phyloP scores from a whole-genome alignment of 1,140 invertebrate genomes.

The Subanguina moxae region DNA sequence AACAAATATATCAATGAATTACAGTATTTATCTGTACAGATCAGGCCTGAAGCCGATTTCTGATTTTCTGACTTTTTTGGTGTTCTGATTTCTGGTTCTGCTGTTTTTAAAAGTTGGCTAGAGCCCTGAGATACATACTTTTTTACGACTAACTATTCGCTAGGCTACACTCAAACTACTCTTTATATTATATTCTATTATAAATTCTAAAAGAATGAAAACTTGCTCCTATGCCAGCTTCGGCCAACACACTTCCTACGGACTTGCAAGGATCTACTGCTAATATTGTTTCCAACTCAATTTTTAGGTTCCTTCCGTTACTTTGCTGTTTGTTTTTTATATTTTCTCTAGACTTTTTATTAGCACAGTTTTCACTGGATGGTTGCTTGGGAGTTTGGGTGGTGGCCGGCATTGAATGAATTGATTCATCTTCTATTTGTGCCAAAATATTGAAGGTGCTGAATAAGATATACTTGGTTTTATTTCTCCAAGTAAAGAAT shows the following conservation, averaged over 20 bases:
- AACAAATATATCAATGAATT: too few relatives aligned
- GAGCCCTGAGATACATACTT: too few relatives aligned
- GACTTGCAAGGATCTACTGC: background rate
- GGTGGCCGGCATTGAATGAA: background rate
- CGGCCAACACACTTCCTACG: slow-evolving; percentile 23
- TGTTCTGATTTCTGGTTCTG: too few relatives aligned
- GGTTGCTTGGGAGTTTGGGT: background rate
- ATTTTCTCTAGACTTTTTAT: background rate
- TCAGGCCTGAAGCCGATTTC: too few relatives aligned
- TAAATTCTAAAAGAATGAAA: too few relatives aligned
- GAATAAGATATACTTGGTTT: background rate
- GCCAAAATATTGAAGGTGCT: slow-evolving; percentile 10
- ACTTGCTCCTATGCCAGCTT: slow-evolving; percentile 22
- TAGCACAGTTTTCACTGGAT: background rate
- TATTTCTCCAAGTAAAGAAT: background rate
- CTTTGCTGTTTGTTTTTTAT: too few relatives aligned
- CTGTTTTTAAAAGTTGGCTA: too few relatives aligned
- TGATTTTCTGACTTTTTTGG: too few relatives aligned
- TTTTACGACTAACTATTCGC: too few relatives aligned
- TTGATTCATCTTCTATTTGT: background rate
- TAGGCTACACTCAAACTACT: too few relatives aligned
- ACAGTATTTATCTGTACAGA: too few relatives aligned
- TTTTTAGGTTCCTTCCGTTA: background rate
- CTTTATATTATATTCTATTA: background rate
- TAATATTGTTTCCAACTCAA: background rate